phyloP scores from a whole-genome alignment of 2,113 vertebrate genomes.

The Thomomys bottae region DNA sequence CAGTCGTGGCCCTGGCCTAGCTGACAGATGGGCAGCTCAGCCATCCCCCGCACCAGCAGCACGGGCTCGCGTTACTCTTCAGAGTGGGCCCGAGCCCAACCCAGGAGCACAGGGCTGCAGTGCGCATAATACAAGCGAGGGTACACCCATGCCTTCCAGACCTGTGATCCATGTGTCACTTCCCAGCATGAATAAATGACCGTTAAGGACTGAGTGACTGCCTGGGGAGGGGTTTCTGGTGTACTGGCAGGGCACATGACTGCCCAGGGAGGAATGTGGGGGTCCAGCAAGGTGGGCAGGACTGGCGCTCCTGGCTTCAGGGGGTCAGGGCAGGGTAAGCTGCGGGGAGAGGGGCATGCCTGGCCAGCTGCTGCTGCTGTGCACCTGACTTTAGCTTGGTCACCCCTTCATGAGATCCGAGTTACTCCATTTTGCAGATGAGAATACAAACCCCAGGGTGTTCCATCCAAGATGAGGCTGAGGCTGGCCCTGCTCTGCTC shows the following conservation, averaged over 20 bases:
- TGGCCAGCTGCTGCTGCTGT: background rate
- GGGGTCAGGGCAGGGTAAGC: background rate
- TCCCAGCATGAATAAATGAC: constrained; percentile 50
- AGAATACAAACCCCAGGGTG: background rate
- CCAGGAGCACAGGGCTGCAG: background rate
- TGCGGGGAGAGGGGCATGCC: no score
- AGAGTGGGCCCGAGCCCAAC: background rate
- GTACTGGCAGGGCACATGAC: background rate
- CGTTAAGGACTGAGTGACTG: background rate
- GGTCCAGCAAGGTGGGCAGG: no score
- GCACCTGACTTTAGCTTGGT: background rate
- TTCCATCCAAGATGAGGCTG: background rate
- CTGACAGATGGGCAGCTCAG: background rate
- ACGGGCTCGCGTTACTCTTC: background rate
- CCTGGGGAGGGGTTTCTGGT: background rate
- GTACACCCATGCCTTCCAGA: background rate
- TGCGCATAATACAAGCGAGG: accelerated
- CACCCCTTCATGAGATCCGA: background rate
- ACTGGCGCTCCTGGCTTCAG: background rate
- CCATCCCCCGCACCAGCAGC: background rate
- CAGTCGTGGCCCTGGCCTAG: no score
- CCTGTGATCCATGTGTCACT: background rate
- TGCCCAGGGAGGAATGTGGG: background rate
- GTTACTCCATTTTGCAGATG: background rate
- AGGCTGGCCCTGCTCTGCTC: no score